Evolutionary conservation across 30 jellyfish, hydroid and myxozoan species (phyloP), one percentile per base, ranked within the genome.

Genomic region (Turritopsis dohrnii): DNA sequence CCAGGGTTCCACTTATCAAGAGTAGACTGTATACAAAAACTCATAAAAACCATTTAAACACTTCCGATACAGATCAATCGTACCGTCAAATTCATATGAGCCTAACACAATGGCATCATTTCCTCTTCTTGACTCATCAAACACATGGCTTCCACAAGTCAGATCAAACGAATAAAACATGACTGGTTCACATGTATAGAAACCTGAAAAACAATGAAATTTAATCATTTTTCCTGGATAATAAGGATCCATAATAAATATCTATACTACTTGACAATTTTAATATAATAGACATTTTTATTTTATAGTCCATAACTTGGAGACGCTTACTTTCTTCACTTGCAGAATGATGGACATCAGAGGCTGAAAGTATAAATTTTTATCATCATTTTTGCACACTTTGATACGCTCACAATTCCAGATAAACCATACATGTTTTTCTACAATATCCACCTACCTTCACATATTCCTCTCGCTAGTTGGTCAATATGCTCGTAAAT

Each of bases 111-210:
- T 71, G 23, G 92, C 98, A 53, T 93, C 87, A 74, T 93, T 93
- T 16, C 98, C 98, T 79, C 81, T 85, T 27, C 98, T 93, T n/a
- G 98, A 93, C 81, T 88, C 96, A 72, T 93, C 98, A 60, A 79
- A 93, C 21, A 93, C 83, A 21, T 84, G 60, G 30, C 79, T 66
- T 75, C 54, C 87, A 60, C 98, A 93, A 19, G 74, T 28, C 74
- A 65, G 81, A 65, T 93, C 98, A 73, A 93, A 93, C 1, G 95
- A 66, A 85, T 80, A 88, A 17, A 88, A 18, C 60, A 93, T 28
- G 3, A 93, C 69, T 75, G 98, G 98, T 54, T 93, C 96, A 66
- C 96, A 93, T 52, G 85, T 87, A 89, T 84, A 83, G 17, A 3
- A 41, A 5, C 60, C 60, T 41, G 13, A 41, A 41, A 41, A 41